Conservation (phyloP, 2,888 invertebrate genomes). For the Folsomia manolachei region DNA sequence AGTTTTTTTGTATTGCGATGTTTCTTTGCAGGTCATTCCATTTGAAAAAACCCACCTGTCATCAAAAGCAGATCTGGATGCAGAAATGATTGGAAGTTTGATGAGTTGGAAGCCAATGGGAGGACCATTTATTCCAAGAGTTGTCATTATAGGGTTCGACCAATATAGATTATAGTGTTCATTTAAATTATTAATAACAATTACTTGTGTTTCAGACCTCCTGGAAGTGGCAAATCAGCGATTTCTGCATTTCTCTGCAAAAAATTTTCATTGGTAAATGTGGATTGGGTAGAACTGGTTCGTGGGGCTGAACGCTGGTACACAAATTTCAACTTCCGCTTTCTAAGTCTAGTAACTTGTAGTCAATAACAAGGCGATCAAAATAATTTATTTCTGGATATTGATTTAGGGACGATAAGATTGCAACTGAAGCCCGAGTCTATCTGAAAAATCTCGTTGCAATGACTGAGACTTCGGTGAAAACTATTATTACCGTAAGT, state of each 20-base stretch:
- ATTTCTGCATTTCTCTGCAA: constrained; percentile 32
- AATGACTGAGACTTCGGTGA: constrained; percentile 35
- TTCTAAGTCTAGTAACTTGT: no score
- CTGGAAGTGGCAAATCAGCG: constrained; percentile 29
- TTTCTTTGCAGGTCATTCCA: constrained; percentile 22
- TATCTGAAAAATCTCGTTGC: constrained; percentile 39
- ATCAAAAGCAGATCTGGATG: constrained; percentile 33
- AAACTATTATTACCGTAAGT: constrained; percentile 34
- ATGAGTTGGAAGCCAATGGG: constrained; percentile 36
- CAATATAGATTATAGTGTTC: neutral
- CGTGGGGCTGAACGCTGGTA: constrained; percentile 34
- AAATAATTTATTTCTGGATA: no score
- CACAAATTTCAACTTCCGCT: no score
- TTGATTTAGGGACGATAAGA: constrained; percentile 26
- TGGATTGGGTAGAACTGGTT: constrained; percentile 43
- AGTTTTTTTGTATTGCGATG: neutral
- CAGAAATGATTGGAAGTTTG: constrained; percentile 37
- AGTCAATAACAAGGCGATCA: no score
- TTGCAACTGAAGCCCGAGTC: constrained; percentile 30
- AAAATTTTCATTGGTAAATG: constrained; percentile 32
- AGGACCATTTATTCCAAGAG: constrained; percentile 44
- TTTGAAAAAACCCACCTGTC: constrained; percentile 31
- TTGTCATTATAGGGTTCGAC: constrained; percentile 34
- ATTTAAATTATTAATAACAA: neutral
- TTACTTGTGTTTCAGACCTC: neutral